Conservation (phyloP, 2,888 invertebrate genomes). For the Cantharis rufa region DNA sequence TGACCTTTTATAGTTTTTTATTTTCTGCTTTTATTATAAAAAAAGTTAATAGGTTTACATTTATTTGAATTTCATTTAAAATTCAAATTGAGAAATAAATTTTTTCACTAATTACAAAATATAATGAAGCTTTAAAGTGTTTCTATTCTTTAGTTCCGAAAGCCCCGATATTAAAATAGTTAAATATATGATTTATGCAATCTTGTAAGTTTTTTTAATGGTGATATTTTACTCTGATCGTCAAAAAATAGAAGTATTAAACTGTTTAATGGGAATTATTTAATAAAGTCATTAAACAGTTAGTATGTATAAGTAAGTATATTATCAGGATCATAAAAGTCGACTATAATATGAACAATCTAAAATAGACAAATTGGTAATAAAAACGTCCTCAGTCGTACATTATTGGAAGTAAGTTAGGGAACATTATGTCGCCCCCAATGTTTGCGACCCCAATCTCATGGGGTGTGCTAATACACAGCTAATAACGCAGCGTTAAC, state of each 20-base stretch:
- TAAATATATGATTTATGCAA: too few species aligned
- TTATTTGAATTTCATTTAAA: too few species aligned
- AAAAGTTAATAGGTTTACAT: too few species aligned
- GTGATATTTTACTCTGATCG: too few species aligned
- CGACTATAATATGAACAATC: conserved; percentile 8
- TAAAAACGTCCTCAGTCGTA: conserved; percentile 33
- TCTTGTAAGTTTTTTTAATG: too few species aligned
- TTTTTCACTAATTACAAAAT: too few species aligned
- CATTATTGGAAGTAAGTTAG: conserved; percentile 29
- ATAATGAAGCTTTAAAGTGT: too few species aligned
- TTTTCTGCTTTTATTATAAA: too few species aligned
- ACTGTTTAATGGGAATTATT: neutral
- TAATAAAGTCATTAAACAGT: neutral
- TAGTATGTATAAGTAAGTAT: neutral
- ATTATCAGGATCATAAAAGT: neutral
- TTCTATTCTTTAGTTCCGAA: too few species aligned
- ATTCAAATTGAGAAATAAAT: too few species aligned
- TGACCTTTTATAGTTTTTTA: too few species aligned
- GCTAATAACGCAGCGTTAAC: conserved; percentile 58
- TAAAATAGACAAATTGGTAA: conserved; percentile 36
- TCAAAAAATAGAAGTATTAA: neutral
- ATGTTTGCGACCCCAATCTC: conserved; percentile 45
- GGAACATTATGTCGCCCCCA: conserved; percentile 38
- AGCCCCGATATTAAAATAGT: too few species aligned
- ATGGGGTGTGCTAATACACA: conserved; percentile 55